A percentile compares a stretch with the other conserved stretches of the same genome.
Evolutionary conservation across 2,888 invertebrate genomes (phyloP).

Genomic region (Cyrtodaria siliqua): DNA sequence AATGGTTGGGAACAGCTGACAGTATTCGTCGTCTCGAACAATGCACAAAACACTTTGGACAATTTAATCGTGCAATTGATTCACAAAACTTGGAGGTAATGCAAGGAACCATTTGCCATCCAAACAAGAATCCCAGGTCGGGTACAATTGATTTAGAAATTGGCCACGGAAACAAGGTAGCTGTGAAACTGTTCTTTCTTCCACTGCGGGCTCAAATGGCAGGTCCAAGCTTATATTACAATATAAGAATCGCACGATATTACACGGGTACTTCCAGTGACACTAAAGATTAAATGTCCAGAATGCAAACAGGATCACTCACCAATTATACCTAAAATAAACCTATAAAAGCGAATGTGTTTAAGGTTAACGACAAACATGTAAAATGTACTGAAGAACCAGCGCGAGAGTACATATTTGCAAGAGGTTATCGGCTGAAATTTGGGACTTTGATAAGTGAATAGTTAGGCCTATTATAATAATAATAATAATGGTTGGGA

Average conservation of each 20-base stretch:
- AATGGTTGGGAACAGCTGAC: constrained; percentile 57
- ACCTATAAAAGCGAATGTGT: too few species aligned
- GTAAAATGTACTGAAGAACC: too few species aligned
- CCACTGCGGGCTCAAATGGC: constrained; percentile 34
- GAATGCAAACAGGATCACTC: too few species aligned
- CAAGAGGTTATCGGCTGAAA: too few species aligned
- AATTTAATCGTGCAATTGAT: neutral
- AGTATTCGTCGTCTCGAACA: constrained; percentile 42
- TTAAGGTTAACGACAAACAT: too few species aligned
- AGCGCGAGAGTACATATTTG: too few species aligned
- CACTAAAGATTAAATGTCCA: too few species aligned
- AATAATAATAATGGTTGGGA: constrained; percentile 67
- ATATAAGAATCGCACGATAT: too few species aligned
- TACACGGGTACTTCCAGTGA: too few species aligned
- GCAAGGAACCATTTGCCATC: constrained; percentile 60
- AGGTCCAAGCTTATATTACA: constrained; percentile 34
- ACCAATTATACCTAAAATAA: too few species aligned
- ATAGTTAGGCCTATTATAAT: too few species aligned
- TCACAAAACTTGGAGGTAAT: constrained; percentile 8
- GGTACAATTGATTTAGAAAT: constrained; percentile 58
- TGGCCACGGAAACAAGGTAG: constrained; percentile 41
- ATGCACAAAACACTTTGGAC: constrained; percentile 28
- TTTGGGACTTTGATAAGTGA: too few species aligned
- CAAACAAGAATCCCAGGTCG: constrained; percentile 48
- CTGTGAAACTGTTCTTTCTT: constrained; percentile 52